These are phyloP conservation scores for Tympanoctomys barrerae DNA, from an alignment of 2,797 vertebrate genomes.

Conservation along the genomic window DNA sequence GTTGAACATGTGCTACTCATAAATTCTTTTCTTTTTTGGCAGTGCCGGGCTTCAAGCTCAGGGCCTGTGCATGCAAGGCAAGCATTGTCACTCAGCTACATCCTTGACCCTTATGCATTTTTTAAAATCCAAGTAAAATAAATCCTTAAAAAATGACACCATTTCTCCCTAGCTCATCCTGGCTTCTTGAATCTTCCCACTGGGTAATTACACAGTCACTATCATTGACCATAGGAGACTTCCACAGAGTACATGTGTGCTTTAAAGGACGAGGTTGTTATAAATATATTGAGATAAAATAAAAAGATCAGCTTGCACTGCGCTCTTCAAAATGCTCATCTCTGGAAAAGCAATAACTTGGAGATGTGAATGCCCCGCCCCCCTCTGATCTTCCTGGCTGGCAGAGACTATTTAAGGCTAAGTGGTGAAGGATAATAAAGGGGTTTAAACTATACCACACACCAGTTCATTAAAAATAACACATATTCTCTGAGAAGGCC, in stretches of 20 bases:
- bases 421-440: slow-evolving; percentile 83
- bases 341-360: slow-evolving; percentile 47
- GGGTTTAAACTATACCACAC: slow-evolving; percentile 75
- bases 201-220: neutral
- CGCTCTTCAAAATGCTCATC: slow-evolving; percentile 56
- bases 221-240: neutral
- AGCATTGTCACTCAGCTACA: neutral
- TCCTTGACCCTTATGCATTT: neutral
- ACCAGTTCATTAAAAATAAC: slow-evolving; percentile 83
- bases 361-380: neutral
- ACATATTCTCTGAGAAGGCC: slow-evolving; percentile 74
- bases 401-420: slow-evolving; percentile 43
- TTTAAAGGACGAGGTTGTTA: neutral
- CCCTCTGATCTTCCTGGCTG: slow-evolving; percentile 66
- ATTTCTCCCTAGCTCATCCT: neutral
- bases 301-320: slow-evolving; percentile 32
- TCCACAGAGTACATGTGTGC: neutral
- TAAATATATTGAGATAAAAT: slow-evolving; percentile 47
- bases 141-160: neutral
- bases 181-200: neutral
- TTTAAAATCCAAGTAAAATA: neutral
- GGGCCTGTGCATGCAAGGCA: too few species aligned
- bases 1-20: neutral
- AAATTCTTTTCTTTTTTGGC: neutral
- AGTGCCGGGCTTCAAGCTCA: neutral